Percentiles rank a stretch among this genome's conserved stretches.
Evolutionary conservation across 2,797 vertebrate genomes (phyloP).

Genomic region (Cryptoblepharus egeriae): DNA sequence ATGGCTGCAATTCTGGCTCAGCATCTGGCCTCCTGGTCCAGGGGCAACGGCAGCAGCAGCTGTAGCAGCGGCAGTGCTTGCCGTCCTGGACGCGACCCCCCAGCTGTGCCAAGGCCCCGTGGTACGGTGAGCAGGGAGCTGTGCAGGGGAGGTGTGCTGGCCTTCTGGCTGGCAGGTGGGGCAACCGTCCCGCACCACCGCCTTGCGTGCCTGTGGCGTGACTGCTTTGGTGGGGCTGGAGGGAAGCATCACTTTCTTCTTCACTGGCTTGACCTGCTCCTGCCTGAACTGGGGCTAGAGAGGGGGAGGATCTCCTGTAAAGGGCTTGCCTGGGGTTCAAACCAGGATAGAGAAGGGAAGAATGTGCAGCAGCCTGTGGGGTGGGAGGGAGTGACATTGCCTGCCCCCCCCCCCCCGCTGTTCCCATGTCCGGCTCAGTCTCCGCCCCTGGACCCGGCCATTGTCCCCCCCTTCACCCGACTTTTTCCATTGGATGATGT

Average conservation of each 20-base stretch:
- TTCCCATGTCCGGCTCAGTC: neutral
- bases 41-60: too few species aligned
- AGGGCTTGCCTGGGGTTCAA: neutral
- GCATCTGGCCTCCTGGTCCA: neutral
- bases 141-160: fast-evolving
- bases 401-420: neutral
- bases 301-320: neutral
- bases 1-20: neutral
- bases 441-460: slow-evolving; percentile 14
- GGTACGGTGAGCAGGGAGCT: neutral
- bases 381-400: too few species aligned
- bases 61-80: too few species aligned
- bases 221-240: neutral
- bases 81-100: neutral
- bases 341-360: neutral
- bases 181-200: too few species aligned
- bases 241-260: neutral
- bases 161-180: neutral
- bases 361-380: neutral
- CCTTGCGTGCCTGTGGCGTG: too few species aligned
- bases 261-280: neutral
- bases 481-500: slow-evolving; percentile 31
- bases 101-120: neutral
- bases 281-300: neutral
- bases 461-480: slow-evolving; percentile 12